These are phyloP conservation scores for Leucozona laternaria DNA, from an alignment of 2,888 invertebrate species.

Conservation along the genomic window DNA sequence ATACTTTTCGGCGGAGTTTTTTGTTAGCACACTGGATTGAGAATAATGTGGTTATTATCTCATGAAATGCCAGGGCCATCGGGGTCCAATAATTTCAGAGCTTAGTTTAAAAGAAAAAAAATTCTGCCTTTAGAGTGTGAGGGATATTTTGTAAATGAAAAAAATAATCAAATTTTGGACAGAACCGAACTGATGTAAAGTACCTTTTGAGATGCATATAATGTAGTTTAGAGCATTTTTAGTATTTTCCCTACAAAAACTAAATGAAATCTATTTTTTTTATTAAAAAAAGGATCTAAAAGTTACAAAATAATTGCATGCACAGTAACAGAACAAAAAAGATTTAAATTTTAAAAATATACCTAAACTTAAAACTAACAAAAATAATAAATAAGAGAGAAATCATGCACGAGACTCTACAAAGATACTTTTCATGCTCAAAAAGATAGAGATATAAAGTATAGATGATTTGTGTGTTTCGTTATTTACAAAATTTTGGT, in stretches of 20 bases:
- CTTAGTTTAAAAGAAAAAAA: too few relatives aligned
- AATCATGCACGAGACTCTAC: conserved; percentile 46
- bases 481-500: conserved; percentile 61
- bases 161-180: background rate
- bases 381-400: background rate
- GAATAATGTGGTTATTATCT: too few relatives aligned
- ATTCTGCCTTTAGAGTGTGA: too few relatives aligned
- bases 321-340: background rate
- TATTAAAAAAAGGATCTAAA: background rate
- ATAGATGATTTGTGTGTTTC: conserved; percentile 47
- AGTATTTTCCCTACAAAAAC: too few relatives aligned
- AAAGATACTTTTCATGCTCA: conserved; percentile 15
- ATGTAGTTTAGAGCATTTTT: too few relatives aligned
- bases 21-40: too few relatives aligned
- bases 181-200: background rate
- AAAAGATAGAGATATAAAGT: conserved; percentile 18
- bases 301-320: background rate
- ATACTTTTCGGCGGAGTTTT: too few relatives aligned
- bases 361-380: background rate
- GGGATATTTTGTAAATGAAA: too few relatives aligned
- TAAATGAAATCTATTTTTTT: background rate
- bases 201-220: too few relatives aligned
- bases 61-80: too few relatives aligned
- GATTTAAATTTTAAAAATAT: background rate
- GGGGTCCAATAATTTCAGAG: too few relatives aligned